A percentile compares a stretch with the other conserved stretches of the same genome.
These are phyloP conservation scores for Ophonus ardosiacus DNA, from an alignment of 2,888 invertebrate genomes.

Conservation along the genomic window DNA sequence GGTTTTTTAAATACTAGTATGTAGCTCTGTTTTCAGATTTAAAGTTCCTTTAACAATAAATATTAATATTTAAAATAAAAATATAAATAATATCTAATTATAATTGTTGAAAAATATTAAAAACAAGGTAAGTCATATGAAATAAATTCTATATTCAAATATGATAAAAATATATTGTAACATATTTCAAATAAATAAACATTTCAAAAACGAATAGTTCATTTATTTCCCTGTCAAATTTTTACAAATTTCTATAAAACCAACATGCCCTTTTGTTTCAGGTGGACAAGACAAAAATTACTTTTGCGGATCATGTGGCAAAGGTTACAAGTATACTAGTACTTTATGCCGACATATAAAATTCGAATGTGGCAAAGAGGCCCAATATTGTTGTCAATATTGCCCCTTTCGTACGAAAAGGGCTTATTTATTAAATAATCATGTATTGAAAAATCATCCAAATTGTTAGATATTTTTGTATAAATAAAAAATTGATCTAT, in stretches of 20 bases:
- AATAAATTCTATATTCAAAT: no score
- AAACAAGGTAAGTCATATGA: no score
- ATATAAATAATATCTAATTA: no score
- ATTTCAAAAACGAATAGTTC: not conserved
- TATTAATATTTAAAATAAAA: no score
- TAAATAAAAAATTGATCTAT: not conserved
- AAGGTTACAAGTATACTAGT: conserved; percentile 8
- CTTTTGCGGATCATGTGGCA: conserved; percentile 11
- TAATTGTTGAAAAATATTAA: no score
- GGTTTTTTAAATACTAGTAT: no score
- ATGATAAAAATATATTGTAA: not conserved
- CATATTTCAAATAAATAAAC: not conserved
- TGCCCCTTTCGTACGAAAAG: conserved; percentile 64
- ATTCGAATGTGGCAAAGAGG: conserved; percentile 74
- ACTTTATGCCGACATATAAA: conserved; percentile 71
- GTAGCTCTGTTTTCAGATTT: no score
- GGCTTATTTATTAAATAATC: not conserved
- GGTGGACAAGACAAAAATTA: conserved; percentile 7
- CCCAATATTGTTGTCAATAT: conserved; percentile 72
- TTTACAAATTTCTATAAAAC: not conserved
- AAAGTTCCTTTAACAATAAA: no score
- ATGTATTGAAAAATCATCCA: conserved; percentile 8
- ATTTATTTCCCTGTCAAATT: not conserved
- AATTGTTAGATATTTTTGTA: not conserved
- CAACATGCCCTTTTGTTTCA: conserved; percentile 14